Percentiles rank a stretch among this genome's conserved stretches.
These are phyloP conservation scores for Furnarius figulus DNA, from an alignment of 2,113 vertebrate genomes.

Conservation along the genomic window DNA sequence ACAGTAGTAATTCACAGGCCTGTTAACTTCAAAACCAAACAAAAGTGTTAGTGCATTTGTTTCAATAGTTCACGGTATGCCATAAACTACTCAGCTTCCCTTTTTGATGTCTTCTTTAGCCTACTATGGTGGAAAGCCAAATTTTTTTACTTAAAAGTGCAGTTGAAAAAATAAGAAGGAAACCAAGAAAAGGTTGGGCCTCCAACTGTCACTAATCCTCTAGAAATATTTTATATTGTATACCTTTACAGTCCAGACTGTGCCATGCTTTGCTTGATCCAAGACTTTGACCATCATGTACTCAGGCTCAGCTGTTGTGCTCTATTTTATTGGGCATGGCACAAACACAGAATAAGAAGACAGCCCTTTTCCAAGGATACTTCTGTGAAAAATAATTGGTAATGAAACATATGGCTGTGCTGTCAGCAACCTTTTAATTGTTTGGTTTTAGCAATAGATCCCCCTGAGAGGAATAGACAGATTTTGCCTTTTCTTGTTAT, in stretches of 20 bases:
- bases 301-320: accelerated
- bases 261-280: background rate
- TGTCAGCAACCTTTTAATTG: background rate
- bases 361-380: background rate
- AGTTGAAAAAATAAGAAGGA: background rate
- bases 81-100: background rate
- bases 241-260: background rate
- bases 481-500: background rate
- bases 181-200: background rate
- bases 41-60: background rate
- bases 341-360: background rate
- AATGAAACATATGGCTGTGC: background rate
- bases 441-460: background rate
- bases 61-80: background rate
- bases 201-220: background rate
- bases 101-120: background rate
- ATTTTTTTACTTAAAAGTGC: background rate
- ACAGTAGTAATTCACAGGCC: background rate
- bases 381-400: background rate
- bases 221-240: background rate
- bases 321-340: background rate
- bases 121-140: background rate
- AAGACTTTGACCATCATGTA: background rate
- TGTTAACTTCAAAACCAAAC: background rate
- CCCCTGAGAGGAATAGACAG: background rate